Evolutionary conservation across 1,140 invertebrate species (phyloP), one percentile per base, ranked within the genome.

Genomic region (Caenorhabditis tropicalis): DNA sequence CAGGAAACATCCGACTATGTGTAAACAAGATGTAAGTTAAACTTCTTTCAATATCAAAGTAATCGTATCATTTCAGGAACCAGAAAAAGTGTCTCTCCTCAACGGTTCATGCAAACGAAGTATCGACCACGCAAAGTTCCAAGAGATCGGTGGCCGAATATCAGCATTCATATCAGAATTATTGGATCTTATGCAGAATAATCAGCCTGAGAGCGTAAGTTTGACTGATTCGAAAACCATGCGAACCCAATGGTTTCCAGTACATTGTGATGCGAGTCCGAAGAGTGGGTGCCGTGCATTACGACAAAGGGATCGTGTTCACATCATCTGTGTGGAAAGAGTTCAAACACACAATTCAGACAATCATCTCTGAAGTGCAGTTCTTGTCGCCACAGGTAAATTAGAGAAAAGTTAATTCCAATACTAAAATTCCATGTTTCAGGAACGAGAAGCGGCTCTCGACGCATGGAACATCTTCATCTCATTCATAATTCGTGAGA

Each of bases 401-500:
- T 84, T 3, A 0, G 29, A 21, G 21, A 21, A 1, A 43, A 43
- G 39, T 12, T 43, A 43, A 6, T 43, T 5, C 5, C 39, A 5
- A 6, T 6, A 33, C 19, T 2, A 19, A 65, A 65, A 33, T 31
- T 19, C 9, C 15, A 27, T 19, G 24, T 85, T 85, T 24, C 39
- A 85, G 84, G 81, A 85, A 29, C 84, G 84, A 33, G 84, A 85
- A 49, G 51, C 81, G 5, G 84, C 80, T 9, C 29, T 82, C 3
- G 84, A 85, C 6, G 81, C 43, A 15, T 85, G 84, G 84, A 82
- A 74, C 36, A 81, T 74, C 6, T 85, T 85, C 53, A 85, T 85
- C 48, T 85, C 84, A 5, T 85, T 82, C 65, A 85, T 85, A 21
- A 85, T 85, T 21, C 83, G 83, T 15, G 83, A 84, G 49, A 84